These are phyloP conservation scores for Ectemnius lituratus DNA, from an alignment of 2,888 invertebrate species.

Conservation along the genomic window DNA sequence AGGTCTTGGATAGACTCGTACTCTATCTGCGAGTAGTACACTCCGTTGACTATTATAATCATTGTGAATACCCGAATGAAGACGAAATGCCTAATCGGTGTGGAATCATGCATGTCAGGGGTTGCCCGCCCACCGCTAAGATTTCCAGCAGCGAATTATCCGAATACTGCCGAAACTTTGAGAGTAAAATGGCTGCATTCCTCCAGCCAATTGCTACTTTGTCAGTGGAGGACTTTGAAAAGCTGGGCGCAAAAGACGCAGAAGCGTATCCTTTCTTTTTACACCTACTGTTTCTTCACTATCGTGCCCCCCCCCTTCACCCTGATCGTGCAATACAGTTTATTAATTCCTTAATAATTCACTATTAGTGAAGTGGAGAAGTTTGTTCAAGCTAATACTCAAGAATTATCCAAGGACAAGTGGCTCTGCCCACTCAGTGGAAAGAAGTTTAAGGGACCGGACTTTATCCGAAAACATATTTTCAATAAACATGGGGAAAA, in stretches of 20 bases:
- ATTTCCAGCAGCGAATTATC: conserved; percentile 86
- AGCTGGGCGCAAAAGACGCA: conserved; percentile 90
- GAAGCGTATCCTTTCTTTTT: conserved; percentile 78
- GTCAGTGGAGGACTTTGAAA: conserved; percentile 87
- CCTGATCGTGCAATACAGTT: neutral
- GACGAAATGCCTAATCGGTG: conserved; percentile 99
- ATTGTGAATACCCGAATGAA: conserved; percentile 99
- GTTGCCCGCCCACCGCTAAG: conserved; percentile 90
- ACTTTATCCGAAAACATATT: conserved; percentile 98
- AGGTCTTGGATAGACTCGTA: conserved; percentile 88
- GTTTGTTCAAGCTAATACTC: conserved; percentile 96
- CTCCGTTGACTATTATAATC: conserved; percentile 99
- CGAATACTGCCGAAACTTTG: conserved; percentile 89
- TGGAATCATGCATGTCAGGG: conserved; percentile 98
- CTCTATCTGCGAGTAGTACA: conserved; percentile 97
- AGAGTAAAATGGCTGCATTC: conserved; percentile 94
- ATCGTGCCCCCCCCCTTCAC: neutral
- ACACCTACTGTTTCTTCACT: neutral
- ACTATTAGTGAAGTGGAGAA: conserved; percentile 90
- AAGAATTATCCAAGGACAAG: conserved; percentile 98
- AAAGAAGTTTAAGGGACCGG: conserved; percentile 99
- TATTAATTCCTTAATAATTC: conserved; percentile 47
- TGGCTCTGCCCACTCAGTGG: conserved; percentile 99
- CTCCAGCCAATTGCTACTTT: conserved; percentile 88
- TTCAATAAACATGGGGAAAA: conserved; percentile 98